Conservation (phyloP, 2,888 invertebrate species). For the Augiades crinisus region DNA sequence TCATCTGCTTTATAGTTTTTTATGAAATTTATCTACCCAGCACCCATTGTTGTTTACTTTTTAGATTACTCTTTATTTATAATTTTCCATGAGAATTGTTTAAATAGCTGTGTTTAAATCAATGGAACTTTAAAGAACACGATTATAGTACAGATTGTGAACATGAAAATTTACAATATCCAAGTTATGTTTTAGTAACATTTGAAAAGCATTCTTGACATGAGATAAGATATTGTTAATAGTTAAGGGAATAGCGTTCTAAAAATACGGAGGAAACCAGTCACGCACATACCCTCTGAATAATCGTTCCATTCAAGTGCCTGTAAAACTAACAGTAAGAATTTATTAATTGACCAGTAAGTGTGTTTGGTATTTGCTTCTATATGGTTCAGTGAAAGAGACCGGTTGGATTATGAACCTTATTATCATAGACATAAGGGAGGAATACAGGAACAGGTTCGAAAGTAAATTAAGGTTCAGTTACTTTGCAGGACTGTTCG, state of each 20-base stretch:
- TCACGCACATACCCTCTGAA: slow-evolving; percentile 21
- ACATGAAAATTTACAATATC: slow-evolving; percentile 1
- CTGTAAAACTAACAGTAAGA: slow-evolving; percentile 25
- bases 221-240: slow-evolving; percentile 12
- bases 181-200: background rate
- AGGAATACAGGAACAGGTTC: slow-evolving; percentile 4
- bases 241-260: slow-evolving; percentile 17
- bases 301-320: slow-evolving; percentile 27
- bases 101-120: too few species aligned
- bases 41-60: too few species aligned
- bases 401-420: slow-evolving; percentile 19
- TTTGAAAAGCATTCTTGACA: slow-evolving; percentile 5
- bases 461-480: slow-evolving; percentile 16
- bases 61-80: too few species aligned
- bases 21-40: too few species aligned
- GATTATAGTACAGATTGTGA: too few species aligned
- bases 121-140: too few species aligned
- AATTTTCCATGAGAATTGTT: too few species aligned
- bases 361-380: slow-evolving; percentile 19
- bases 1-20: too few species aligned
- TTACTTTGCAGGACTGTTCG: slow-evolving; percentile 10
- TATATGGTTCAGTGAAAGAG: too few species aligned
- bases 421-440: background rate
- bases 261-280: slow-evolving; percentile 22
- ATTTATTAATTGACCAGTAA: slow-evolving; percentile 24